phyloP scores from a whole-genome alignment of 1,140 invertebrate species.

The Grapholita molesta region DNA sequence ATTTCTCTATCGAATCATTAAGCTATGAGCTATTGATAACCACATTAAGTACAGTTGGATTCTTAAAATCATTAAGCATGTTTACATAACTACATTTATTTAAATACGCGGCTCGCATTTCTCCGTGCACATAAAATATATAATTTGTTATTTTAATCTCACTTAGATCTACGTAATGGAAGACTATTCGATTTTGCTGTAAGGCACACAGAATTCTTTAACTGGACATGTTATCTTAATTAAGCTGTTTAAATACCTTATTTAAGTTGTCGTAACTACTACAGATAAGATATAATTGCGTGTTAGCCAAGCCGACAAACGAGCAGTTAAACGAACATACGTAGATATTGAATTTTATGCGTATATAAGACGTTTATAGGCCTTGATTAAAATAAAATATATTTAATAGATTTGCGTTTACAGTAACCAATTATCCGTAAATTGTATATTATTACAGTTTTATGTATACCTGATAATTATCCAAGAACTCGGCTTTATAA shows the following conservation, averaged over 20 bases:
- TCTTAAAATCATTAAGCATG: too few relatives aligned
- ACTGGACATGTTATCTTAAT: not conserved
- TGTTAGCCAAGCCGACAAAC: not conserved
- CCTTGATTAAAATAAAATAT: not conserved
- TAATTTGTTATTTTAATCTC: conserved; percentile 25
- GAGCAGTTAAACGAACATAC: not conserved
- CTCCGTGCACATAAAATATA: not conserved
- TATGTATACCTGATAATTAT: too few relatives aligned
- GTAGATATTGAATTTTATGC: not conserved
- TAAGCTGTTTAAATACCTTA: not conserved
- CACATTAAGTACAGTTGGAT: too few relatives aligned
- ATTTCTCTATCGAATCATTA: too few relatives aligned
- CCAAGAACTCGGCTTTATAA: too few relatives aligned
- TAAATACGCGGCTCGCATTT: not conserved
- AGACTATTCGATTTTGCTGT: conserved; percentile 71
- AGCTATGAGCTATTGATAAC: too few relatives aligned
- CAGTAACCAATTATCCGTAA: too few relatives aligned
- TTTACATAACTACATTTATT: not conserved
- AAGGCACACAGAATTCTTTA: conserved; percentile 59
- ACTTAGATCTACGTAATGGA: conserved; percentile 32
- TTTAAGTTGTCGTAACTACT: not conserved
- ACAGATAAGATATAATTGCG: not conserved
- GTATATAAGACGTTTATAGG: not conserved
- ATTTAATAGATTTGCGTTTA: not conserved
- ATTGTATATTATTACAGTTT: too few relatives aligned